Percentiles rank a stretch among this genome's conserved stretches.
These are phyloP conservation scores for Dendropsophus ebraccatus DNA, from an alignment of 2,113 vertebrate species.

Conservation along the genomic window DNA sequence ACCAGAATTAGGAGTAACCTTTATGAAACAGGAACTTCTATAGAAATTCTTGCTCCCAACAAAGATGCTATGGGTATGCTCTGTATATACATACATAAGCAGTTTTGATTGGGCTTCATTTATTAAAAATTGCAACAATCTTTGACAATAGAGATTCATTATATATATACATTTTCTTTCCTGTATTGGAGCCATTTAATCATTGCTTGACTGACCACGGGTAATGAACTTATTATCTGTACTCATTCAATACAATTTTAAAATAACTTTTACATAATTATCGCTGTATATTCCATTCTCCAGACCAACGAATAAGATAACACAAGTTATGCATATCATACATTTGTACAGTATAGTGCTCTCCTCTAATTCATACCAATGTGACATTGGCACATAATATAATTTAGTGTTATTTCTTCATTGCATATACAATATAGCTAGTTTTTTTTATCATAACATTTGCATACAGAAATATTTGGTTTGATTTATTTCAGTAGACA, in stretches of 20 bases:
- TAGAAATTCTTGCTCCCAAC: too few species aligned
- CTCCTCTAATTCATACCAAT: background rate
- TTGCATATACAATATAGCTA: constrained; percentile 15
- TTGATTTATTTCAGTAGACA: constrained; percentile 36
- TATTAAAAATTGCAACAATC: too few species aligned
- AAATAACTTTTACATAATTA: background rate
- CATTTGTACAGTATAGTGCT: background rate
- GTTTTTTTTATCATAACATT: constrained; percentile 4
- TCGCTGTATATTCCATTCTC: background rate
- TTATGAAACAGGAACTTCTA: too few species aligned
- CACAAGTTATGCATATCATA: too few species aligned
- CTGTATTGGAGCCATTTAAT: too few species aligned
- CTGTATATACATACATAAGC: too few species aligned
- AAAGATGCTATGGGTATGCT: too few species aligned
- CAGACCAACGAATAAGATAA: background rate
- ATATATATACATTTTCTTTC: too few species aligned
- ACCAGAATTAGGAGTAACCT: too few species aligned
- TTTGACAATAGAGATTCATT: too few species aligned
- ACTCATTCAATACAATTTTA: background rate
- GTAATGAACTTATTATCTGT: background rate
- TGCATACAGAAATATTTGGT: constrained; percentile 11
- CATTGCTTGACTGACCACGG: background rate
- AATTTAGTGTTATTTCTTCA: background rate
- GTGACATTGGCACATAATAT: constrained; percentile 8
- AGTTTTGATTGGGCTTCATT: too few species aligned